A percentile compares a stretch with the other conserved stretches of the same genome.
phyloP scores from a whole-genome alignment of 2,797 vertebrate genomes.

The Peromyscus nudipes region DNA sequence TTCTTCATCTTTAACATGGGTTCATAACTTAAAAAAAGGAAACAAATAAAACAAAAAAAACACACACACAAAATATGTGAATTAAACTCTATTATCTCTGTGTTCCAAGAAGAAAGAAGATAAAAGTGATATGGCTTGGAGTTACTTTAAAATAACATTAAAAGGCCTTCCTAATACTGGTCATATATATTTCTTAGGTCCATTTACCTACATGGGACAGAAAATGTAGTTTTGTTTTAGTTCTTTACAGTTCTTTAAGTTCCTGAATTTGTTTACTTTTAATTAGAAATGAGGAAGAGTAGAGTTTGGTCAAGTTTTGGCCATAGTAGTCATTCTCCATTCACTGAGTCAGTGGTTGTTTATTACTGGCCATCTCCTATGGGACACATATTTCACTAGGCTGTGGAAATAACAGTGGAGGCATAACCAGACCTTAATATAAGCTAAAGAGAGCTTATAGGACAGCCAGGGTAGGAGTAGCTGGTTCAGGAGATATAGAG shows the following conservation, averaged over 20 bases:
- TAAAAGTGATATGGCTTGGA: background rate
- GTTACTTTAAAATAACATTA: background rate
- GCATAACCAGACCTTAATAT: rapidly evolving
- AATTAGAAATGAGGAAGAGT: background rate
- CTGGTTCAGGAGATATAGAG: background rate
- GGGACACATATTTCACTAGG: background rate
- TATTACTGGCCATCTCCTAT: background rate
- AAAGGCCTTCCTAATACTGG: background rate
- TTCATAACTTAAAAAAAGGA: background rate
- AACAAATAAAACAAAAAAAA: too few relatives aligned
- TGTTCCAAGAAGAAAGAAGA: background rate
- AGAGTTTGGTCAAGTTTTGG: background rate
- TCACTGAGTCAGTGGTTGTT: background rate
- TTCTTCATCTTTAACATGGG: background rate
- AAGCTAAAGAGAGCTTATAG: background rate
- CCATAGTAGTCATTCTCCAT: background rate
- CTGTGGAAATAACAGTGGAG: background rate
- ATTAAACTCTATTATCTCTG: background rate
- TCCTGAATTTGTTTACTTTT: background rate
- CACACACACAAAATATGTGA: background rate
- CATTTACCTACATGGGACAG: background rate
- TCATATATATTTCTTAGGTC: background rate
- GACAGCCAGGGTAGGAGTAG: rapidly evolving
- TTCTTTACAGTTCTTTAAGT: background rate
- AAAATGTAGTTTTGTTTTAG: slow-evolving; percentile 24